A percentile compares a stretch with the other conserved stretches of the same genome.
phyloP scores from a whole-genome alignment of 2,113 vertebrate genomes.

The Oryzias woworae region DNA sequence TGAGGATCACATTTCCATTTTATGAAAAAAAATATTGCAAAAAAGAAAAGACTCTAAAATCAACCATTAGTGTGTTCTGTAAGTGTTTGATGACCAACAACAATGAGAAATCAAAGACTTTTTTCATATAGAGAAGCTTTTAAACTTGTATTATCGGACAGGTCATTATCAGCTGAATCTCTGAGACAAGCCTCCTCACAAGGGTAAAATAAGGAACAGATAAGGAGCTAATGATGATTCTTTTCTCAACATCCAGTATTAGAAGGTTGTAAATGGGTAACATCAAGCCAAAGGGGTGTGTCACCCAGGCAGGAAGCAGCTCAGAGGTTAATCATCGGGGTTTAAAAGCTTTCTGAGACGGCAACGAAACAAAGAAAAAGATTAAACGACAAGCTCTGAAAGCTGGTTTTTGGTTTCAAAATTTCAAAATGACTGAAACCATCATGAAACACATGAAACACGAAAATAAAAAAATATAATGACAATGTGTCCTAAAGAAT shows the following conservation, averaged over 20 bases:
- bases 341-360: slow-evolving; percentile 57
- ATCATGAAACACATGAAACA: background rate
- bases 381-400: slow-evolving; percentile 34
- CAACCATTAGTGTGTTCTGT: slow-evolving; percentile 58
- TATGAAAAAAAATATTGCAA: background rate
- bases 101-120: slow-evolving; percentile 69
- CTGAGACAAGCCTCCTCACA: slow-evolving; percentile 61
- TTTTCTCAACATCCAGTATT: slow-evolving; percentile 46
- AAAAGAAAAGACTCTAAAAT: slow-evolving; percentile 27
- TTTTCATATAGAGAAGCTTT: slow-evolving; percentile 73
- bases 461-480: slow-evolving; percentile 1
- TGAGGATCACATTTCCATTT: background rate
- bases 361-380: slow-evolving; percentile 35
- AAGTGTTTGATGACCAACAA: slow-evolving; percentile 72
- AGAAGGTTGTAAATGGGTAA: slow-evolving; percentile 59
- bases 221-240: slow-evolving; percentile 70
- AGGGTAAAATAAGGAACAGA: slow-evolving; percentile 68
- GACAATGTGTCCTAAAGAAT: background rate
- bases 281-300: slow-evolving; percentile 59
- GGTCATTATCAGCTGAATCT: slow-evolving; percentile 74
- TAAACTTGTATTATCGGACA: slow-evolving; percentile 66
- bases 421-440: slow-evolving; percentile 34
- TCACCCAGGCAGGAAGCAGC: slow-evolving; percentile 47
- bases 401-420: slow-evolving; percentile 21
- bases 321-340: slow-evolving; percentile 58